Base-by-base conservation (phyloP, 2,888 invertebrate genomes). In the Blera fallax region DNA sequence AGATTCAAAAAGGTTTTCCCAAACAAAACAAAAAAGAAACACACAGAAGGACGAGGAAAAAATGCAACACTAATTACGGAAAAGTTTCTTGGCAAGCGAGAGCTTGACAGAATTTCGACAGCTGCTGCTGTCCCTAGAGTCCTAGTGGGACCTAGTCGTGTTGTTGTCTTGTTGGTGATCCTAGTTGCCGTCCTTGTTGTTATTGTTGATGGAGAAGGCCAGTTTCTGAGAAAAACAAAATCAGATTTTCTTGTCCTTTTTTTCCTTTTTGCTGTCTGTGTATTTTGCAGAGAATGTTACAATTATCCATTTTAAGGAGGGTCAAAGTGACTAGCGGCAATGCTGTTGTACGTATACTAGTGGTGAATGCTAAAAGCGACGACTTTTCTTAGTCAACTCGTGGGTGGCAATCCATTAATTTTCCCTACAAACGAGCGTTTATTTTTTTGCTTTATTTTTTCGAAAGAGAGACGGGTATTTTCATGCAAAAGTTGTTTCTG, bases 61-160 rank as follows among this genome's bases (percentile, higher is more conserved):
- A 65, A 43, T 78, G 82, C 82, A 77, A 78, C 82, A 83, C 82
- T 83, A 83, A 83, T 83, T 83, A 83, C 77, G 65, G 43, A 72
- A 73, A 83, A 83, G 77, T 83, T 83, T 72, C 52, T 78, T 83
- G 72, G 72, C 72, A 83, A 77, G 69, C 64, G 34, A 48, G 40
- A 72, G 82, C 73, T 77, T 65, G 78, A 83, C 65, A 45, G 82
- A 40, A 78, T 83, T 83, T 83, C 82, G 78, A 83, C 82, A 83
- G 78, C 72, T 83, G 82, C 69, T 64, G 27, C 52, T 56, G 27
- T 16, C 58, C 34, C 21, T 14, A 48, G 54, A 40, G 11, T 40
- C 14, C 40, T 21, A 48, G 54, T 70, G 62, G 62, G 52, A 62
- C n/a, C 27, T 60, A 14, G 34, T 70, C 34, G 56, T n/a, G n/a